Base-by-base conservation (phyloP, 2,797 vertebrate genomes). In the Tamandua tetradactyla region DNA sequence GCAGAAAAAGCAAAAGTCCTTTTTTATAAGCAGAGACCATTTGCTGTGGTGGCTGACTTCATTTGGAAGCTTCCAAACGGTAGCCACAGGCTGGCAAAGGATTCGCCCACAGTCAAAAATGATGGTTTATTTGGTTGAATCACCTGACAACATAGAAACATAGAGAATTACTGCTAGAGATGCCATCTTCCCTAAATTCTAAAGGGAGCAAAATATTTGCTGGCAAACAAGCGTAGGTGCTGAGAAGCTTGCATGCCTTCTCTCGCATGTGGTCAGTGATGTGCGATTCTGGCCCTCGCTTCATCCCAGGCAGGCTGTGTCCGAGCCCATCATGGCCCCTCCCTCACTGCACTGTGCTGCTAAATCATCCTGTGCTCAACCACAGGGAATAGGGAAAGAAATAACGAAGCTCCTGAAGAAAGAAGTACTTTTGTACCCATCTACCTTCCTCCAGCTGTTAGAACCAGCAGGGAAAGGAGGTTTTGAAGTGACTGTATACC, bases 351-450 rank as follows among this genome's bases (percentile, higher is more conserved):
- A 62, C 49, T 42, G 3, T 18, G 30, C 40, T 59, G 85, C 94
- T 74, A 89, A 87, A 69, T 93, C 96, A 87, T 75, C 90, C 87
- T 62, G 89, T 89, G 23, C 61, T 84, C 87, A 87, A 80, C 93
- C 87, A 30, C 84, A 35, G 92, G 95, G 81, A 92, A 61, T 15
- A 62, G 22, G 49, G 52, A n/a, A 66, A 74, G 93, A 89, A 90
- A 95, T 66, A 93, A 86, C 0, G 2, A 75, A 80, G 85, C 78
- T 93, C 23, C 78, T 0, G 23, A 32, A 90, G 89, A 90, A 90
- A 94, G 76, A 91, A 89, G 42, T n/a, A 47, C 87, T 81, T 61
- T 71, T n/a, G 78, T 44, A 14, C 85, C n/a, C 11, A 0, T 44
- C 91, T 47, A 5, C 52, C 52, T 57, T 66, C 82, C 74, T 37